Evolutionary conservation across 1,140 invertebrate genomes (phyloP).

Genomic region (Drosophila lacteicornis): DNA sequence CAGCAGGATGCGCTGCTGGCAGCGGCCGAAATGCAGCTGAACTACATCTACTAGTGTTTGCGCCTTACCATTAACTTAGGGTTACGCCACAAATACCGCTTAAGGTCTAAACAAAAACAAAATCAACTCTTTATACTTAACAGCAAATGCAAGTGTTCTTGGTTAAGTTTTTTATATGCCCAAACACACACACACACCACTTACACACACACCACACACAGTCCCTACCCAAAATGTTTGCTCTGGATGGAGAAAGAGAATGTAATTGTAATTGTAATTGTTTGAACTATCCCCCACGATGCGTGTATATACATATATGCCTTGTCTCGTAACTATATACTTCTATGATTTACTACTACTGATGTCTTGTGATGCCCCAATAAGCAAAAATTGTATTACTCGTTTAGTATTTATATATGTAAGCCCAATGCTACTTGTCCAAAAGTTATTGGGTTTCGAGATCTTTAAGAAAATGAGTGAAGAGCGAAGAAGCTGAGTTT

Average conservation of each 20-base stretch:
- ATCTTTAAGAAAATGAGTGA: constrained; percentile 51
- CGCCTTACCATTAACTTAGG: constrained; percentile 65
- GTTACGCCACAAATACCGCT: constrained; percentile 46
- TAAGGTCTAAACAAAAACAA: constrained; percentile 18
- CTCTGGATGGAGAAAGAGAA: not conserved
- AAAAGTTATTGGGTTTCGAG: constrained; percentile 40
- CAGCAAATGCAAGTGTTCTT: constrained; percentile 44
- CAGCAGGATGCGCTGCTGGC: constrained; percentile 68
- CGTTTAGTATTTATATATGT: constrained; percentile 73
- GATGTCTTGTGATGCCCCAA: constrained; percentile 53
- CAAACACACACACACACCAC: constrained; percentile 20
- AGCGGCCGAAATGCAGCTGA: constrained; percentile 60
- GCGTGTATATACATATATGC: constrained; percentile 46
- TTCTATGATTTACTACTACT: constrained; percentile 39
- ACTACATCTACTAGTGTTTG: constrained; percentile 54
- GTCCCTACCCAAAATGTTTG: constrained; percentile 48
- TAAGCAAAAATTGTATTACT: constrained; percentile 65
- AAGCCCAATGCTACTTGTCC: constrained; percentile 40
- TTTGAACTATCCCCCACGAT: constrained; percentile 37
- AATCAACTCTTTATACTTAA: constrained; percentile 57
- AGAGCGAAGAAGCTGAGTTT: constrained; percentile 22
- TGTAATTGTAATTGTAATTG: constrained; percentile 24
- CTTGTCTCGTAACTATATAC: constrained; percentile 34
- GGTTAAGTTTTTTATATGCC: constrained; percentile 57
- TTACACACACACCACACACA: constrained; percentile 51